Base-by-base conservation (phyloP, 2,888 invertebrate genomes). In the Gnatocerus cornutus region DNA sequence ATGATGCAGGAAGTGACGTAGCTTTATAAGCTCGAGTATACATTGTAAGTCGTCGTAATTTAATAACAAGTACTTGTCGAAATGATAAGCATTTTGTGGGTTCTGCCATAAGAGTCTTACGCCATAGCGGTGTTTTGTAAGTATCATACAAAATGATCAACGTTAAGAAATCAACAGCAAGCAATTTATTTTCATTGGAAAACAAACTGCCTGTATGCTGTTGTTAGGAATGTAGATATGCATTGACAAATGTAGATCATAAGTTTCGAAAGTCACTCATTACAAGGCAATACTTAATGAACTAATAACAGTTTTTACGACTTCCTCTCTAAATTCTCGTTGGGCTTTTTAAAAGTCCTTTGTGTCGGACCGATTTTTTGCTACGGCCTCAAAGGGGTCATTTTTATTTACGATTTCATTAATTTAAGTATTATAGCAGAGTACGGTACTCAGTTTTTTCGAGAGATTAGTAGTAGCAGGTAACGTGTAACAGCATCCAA, bases 181-280 rank as follows among this genome's bases (percentile, higher is more conserved):
- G 41, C 41, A 56, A 56, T 37, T 27, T 27, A 53, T 39, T 56
- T 56, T 56, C 56, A 43, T 43, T 56, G 27, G 10, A 33, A 13
- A 13, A 56, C 41, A 56, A 56, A 16, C 12, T 10, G 27, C 21
- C 41, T n/a, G 37, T 41, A 43, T 41, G 21, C 43, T 41, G 41
- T 14, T 48, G 21, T 16, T 50, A n/a, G 50, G 62, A 62, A 62
- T 62, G 48, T 21, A 62, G 33, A 39, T 62, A 62, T n/a, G 37
- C 21, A 61, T 50, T 50, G 61, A 48, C 48, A 61, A 61, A 61
- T 61, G 61, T 61, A 61, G 61, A 50, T 61, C 50, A 61, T 33
- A 61, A 48, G 61, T 61, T 61, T 61, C 50, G 61, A 61, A 61
- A 61, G 61, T 61, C 61, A 50, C 14, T 39, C 46, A 61, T 61